Evolutionary conservation across 2,888 invertebrate genomes (phyloP), one percentile per base, ranked within the genome.

Genomic region (Microchrysa polita): DNA sequence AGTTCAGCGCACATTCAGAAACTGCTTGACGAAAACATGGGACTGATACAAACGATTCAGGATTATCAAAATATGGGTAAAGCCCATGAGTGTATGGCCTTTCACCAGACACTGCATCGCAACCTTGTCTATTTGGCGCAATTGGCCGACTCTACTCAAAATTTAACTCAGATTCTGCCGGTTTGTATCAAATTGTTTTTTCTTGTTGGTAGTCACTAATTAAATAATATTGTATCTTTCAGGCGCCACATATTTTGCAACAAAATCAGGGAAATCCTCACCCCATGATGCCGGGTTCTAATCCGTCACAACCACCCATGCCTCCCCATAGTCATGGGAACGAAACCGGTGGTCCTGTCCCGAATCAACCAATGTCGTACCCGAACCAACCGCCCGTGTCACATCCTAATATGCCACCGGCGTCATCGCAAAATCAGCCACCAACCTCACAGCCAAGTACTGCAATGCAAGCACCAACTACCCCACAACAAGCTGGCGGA

Each of bases 41-140:
- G 97, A 83, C 88, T 98, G 59, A 98, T 98, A 80, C 96, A 97
- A 87, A 95, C 96, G 9, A 97, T 98, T 81, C 94, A 96, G 84
- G 98, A 98, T 79, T 97, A 93, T 86, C 98, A 98, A 86, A 93
- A 91, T 78, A 96, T 96, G 87, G 98, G 97, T 75, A 97, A 97
- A 84, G 88, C 92, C 20, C 92, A 94, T 85, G 97, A 98, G 87
- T 95, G 95, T 82, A 90, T 95, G 83, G 95, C 95, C 87, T 96
- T 95, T 84, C 97, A 98, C 83, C 95, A 97, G 85, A 90, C 95
- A 76, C 86, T 99, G 77, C 98, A 99, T 83, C 88, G 97, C 78
- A 99, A 99, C 87, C 88, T 99, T 76, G 95, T 98, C 0, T 98
- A 97, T 84, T 87, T 99, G 79, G 97, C 98, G 9, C 95, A 96